Base-by-base conservation (phyloP, 2,797 vertebrate genomes). In the Rhadinocentrus ornatus region DNA sequence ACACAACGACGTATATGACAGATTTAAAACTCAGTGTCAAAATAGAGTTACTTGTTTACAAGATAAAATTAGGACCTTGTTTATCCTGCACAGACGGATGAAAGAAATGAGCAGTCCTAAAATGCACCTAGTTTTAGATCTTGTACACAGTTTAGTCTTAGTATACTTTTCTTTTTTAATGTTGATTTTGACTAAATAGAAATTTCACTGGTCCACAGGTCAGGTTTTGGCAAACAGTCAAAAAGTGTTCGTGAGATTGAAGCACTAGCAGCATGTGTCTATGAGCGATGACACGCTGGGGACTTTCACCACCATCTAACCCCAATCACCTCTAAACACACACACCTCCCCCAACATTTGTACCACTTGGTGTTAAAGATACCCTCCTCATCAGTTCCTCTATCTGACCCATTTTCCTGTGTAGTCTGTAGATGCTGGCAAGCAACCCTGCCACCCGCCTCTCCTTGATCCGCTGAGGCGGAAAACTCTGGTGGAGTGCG, bases 341-440 rank as follows among this genome's bases (percentile, higher is more conserved):
- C 61, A 39, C 61, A 48, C 39, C 39, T 26, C 39, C 71, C 58
- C 69, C 34, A 54, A 44, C 71, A 62, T 16, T 8, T 31, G 53
- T 57, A 60, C 67, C 26, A 48, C 71, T 80, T 1, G 2, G 24
- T 72, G 83, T 32, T 77, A 0, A 15, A 68, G 63, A 69, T 55
- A 62, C 61, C 78, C 50, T 55, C 54, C 48, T 29, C 46, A 37
- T 66, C 48, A 46, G 0, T 63, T 80, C 52, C 76, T 73, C 67
- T 81, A 82, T 87, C 37, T 92, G 90, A 92, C 90, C 91, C 90
- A 92, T 91, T 93, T 92, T 88, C 34, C 57, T 77, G 39, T 46
- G 35, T 53, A 62, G 41, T 57, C 71, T 80, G 71, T 37, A 53
- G 81, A 76, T 1, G 24, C 57, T 78, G 74, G 79, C 73, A 69